Percentiles rank a stretch among this genome's conserved stretches.
phyloP scores from a whole-genome alignment of 1,140 invertebrate species.

The Procambarus clarkii region DNA sequence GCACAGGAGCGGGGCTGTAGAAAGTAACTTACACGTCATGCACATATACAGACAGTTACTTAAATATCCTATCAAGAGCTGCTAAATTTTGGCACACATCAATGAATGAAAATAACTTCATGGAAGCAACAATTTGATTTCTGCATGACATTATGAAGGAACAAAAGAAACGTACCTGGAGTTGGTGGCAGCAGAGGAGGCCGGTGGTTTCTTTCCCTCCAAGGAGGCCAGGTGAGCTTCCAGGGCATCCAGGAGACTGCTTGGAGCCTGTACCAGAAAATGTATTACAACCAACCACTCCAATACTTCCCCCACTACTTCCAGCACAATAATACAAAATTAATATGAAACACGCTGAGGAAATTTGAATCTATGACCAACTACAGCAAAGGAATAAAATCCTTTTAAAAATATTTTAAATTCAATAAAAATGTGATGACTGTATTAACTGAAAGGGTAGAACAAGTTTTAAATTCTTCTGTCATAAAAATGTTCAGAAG shows the following conservation, averaged over 20 bases:
- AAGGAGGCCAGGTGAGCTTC: slow-evolving; percentile 95
- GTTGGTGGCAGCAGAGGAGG: slow-evolving; percentile 76
- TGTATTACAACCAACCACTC: not conserved
- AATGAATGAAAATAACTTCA: too few relatives aligned
- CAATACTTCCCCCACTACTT: not conserved
- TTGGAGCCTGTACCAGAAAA: slow-evolving; percentile 85
- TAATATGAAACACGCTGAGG: too few relatives aligned
- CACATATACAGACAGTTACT: too few relatives aligned
- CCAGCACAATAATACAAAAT: too few relatives aligned
- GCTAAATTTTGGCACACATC: too few relatives aligned
- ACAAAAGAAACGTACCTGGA: slow-evolving; percentile 14
- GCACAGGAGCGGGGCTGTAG: too few relatives aligned
- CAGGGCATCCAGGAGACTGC: slow-evolving; percentile 96
- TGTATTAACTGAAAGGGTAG: not conserved
- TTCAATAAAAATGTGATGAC: not conserved
- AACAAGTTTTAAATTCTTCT: not conserved
- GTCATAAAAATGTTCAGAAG: not conserved
- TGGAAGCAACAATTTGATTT: too few relatives aligned
- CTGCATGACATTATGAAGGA: too few relatives aligned
- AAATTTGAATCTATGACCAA: too few relatives aligned
- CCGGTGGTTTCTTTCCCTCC: slow-evolving; percentile 89
- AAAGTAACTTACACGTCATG: too few relatives aligned
- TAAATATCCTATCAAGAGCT: too few relatives aligned
- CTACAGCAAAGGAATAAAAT: too few relatives aligned
- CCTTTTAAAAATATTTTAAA: not conserved